Evolutionary conservation across 1,140 invertebrate species (phyloP).

Genomic region (Drosophila lowei): DNA sequence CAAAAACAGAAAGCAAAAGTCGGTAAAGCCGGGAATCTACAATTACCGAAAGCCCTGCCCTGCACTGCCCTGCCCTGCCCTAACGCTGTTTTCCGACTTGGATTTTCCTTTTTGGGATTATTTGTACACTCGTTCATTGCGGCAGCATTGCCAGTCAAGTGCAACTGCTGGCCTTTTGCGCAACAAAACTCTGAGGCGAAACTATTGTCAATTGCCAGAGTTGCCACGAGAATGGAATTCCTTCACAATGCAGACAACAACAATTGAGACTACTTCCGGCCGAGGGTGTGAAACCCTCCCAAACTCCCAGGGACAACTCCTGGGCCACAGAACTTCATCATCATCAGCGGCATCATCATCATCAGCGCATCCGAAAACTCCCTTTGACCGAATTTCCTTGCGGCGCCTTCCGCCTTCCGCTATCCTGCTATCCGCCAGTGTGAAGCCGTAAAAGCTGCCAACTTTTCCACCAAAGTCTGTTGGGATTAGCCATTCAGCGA

Average conservation of each 20-base stretch:
- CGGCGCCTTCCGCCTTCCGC: conserved; percentile 27
- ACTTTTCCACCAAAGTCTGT: conserved; percentile 67
- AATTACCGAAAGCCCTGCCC: conserved; percentile 31
- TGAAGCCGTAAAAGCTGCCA: conserved; percentile 49
- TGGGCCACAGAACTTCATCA: conserved; percentile 48
- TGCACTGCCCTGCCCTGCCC: conserved; percentile 21
- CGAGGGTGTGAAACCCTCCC: conserved; percentile 15
- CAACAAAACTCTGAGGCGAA: conserved; percentile 34
- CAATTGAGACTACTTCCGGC: conserved; percentile 48
- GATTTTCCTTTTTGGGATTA: conserved; percentile 11
- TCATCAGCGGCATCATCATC: neutral
- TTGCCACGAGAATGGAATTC: conserved; percentile 19
- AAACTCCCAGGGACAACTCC: conserved; percentile 15
- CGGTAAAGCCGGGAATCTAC: conserved; percentile 36
- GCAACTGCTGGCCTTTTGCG: conserved; percentile 31
- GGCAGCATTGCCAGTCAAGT: conserved; percentile 39
- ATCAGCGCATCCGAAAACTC: conserved; percentile 20
- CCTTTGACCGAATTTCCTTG: conserved; percentile 66
- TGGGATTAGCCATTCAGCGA: conserved; percentile 52
- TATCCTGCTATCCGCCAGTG: conserved; percentile 8
- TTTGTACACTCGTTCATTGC: conserved; percentile 13
- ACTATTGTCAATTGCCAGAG: conserved; percentile 64
- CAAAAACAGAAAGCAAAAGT: conserved; percentile 25
- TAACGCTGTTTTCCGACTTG: conserved; percentile 24
- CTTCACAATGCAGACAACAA: conserved; percentile 43